phyloP scores from a whole-genome alignment of 2,888 invertebrate genomes.

The Euplagia quadripunctaria region DNA sequence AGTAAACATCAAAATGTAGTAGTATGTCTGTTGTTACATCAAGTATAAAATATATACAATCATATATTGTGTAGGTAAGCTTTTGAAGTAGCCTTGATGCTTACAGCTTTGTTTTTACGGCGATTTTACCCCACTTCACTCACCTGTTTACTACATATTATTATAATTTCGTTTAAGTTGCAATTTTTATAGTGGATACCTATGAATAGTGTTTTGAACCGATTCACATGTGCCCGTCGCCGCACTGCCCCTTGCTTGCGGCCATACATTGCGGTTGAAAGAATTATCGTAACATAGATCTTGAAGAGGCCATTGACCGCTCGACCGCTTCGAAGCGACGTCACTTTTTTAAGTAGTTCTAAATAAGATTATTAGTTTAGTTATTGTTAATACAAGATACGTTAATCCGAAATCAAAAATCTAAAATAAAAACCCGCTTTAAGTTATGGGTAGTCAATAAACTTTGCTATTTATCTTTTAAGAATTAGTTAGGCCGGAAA shows the following conservation, averaged over 20 bases:
- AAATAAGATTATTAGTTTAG: slow-evolving; percentile 52
- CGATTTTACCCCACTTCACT: background rate
- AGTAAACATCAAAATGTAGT: background rate
- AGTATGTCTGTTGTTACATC: background rate
- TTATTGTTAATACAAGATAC: slow-evolving; percentile 44
- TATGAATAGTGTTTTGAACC: slow-evolving; percentile 55
- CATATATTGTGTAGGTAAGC: background rate
- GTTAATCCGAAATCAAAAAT: slow-evolving; percentile 36
- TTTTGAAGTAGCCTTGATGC: too few species aligned
- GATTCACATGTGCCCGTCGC: slow-evolving; percentile 58
- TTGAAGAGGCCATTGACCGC: slow-evolving; percentile 76
- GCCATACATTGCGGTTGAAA: slow-evolving; percentile 80
- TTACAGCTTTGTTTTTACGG: background rate
- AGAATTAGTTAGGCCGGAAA: background rate
- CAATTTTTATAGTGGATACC: slow-evolving; percentile 46
- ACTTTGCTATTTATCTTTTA: slow-evolving; percentile 12
- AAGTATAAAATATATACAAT: background rate
- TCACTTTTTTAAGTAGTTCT: slow-evolving; percentile 54
- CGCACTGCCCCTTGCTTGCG: slow-evolving; percentile 68
- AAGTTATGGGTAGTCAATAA: slow-evolving; percentile 11
- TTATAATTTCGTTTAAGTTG: slow-evolving; percentile 37
- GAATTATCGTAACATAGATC: slow-evolving; percentile 85
- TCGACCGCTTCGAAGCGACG: slow-evolving; percentile 63
- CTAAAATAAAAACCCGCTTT: slow-evolving; percentile 29
- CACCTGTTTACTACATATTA: background rate